Evolutionary conservation across 2,113 vertebrate species (phyloP), one percentile per base, ranked within the genome.

Genomic region (Anarhynchus alexandrinus): DNA sequence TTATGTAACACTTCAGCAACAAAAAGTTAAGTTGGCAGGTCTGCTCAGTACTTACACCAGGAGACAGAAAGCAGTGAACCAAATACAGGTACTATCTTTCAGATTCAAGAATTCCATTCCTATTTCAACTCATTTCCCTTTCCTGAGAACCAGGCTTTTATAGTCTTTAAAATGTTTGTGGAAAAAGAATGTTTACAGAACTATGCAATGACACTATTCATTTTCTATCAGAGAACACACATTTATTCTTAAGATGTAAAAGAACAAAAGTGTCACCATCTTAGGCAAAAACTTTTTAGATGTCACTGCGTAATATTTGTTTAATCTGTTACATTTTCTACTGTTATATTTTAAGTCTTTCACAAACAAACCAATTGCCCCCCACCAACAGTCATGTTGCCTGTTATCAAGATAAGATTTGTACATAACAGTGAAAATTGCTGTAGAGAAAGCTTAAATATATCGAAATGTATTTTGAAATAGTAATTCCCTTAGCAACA

Each of bases 361-460:
- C 71, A 87, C 74, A 85, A 83, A 88, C 49, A 62, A 93, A 42
- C 13, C 47, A 80, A 77, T 10, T 90, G 55, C 5, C 23, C 54
- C 30, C 19, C 7, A 47, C 32, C 54, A 95, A 40, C 29, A 72
- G 70, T 13, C 77, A 17, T 19, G 20, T 19, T 96, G 49, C 90
- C 83, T 76, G 65, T 79, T 73, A 78, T 18, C n/a, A 85, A 27
- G 13, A 36, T n/a, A 80, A 93, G 86, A 88, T 72, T 95, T 96
- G 82, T 58, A 95, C 3, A 4, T n/a, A 81, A 88, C 71, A 81
- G 47, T 38, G 66, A 84, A 88, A 94, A 92, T 5, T 88, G 82
- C 86, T 96, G 67, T 16, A 83, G 9, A 95, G 92, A 92, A 97
- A 97, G 74, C 70, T 94, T 92, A 92, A 93, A 85, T 91, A 78